A percentile compares a stretch with the other conserved stretches of the same genome.
Evolutionary conservation across 2,888 invertebrate genomes (phyloP).

Genomic region (Laothoe populi): DNA sequence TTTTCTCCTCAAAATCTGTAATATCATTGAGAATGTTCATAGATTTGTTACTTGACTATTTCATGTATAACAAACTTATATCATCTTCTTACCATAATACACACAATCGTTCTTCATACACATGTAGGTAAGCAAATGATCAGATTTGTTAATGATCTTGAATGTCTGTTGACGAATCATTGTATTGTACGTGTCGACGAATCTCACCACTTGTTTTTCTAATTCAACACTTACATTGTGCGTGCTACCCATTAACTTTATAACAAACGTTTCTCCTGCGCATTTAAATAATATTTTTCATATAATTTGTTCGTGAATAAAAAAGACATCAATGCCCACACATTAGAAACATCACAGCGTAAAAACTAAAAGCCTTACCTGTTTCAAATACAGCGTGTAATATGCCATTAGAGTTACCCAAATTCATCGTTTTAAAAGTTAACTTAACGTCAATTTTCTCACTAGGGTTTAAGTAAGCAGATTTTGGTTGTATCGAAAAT

Average conservation of each 20-base stretch:
- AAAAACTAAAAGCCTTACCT: constrained; percentile 50
- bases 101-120: constrained; percentile 83
- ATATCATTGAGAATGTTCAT: neutral
- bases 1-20: constrained; percentile 75
- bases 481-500: constrained; percentile 81
- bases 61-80: neutral
- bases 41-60: neutral
- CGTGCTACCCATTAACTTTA: constrained; percentile 72
- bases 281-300: constrained; percentile 13
- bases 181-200: constrained; percentile 85
- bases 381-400: constrained; percentile 67
- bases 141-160: constrained; percentile 83
- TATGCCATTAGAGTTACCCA: constrained; percentile 67
- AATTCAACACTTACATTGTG: constrained; percentile 77
- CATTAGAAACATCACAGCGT: too few relatives aligned
- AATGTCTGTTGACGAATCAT: constrained; percentile 80
- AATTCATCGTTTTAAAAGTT: constrained; percentile 76
- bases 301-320: neutral
- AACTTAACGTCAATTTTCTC: constrained; percentile 78
- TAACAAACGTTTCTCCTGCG: constrained; percentile 78
- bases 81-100: constrained; percentile 56
- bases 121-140: constrained; percentile 79
- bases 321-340: too few relatives aligned
- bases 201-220: constrained; percentile 76
- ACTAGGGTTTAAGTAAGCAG: constrained; percentile 75